These are phyloP conservation scores for Sebastes iracundus DNA, from an alignment of 2,797 vertebrate genomes.

Conservation along the genomic window DNA sequence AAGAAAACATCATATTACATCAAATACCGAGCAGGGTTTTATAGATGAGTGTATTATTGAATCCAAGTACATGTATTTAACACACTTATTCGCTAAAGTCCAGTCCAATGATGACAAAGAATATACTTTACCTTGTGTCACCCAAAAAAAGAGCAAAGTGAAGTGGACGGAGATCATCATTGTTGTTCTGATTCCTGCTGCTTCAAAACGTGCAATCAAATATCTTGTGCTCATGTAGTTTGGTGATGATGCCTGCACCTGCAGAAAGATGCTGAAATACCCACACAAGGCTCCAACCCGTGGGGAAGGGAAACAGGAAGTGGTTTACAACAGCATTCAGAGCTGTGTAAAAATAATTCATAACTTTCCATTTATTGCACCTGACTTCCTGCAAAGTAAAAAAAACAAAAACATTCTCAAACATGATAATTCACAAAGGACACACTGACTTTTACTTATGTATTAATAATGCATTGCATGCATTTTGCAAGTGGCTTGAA, in stretches of 20 bases:
- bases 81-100: neutral
- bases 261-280: constrained; percentile 24
- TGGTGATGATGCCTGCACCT: constrained; percentile 49
- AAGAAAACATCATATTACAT: neutral
- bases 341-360: constrained; percentile 33
- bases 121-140: constrained; percentile 68
- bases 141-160: constrained; percentile 57
- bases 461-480: neutral
- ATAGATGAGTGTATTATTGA: neutral
- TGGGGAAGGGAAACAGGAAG: constrained; percentile 62
- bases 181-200: constrained; percentile 19
- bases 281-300: neutral
- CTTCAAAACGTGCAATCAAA: constrained; percentile 14
- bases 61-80: neutral
- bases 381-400: constrained; percentile 47
- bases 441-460: neutral
- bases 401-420: neutral
- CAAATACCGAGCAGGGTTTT: neutral
- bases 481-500: neutral
- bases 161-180: constrained; percentile 53
- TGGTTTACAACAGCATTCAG: constrained; percentile 46
- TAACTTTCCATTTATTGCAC: constrained; percentile 60
- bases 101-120: neutral
- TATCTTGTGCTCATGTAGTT: neutral
- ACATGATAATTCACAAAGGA: neutral